These are phyloP conservation scores for Charina bottae DNA, from an alignment of 2,113 vertebrate species.

Conservation along the genomic window DNA sequence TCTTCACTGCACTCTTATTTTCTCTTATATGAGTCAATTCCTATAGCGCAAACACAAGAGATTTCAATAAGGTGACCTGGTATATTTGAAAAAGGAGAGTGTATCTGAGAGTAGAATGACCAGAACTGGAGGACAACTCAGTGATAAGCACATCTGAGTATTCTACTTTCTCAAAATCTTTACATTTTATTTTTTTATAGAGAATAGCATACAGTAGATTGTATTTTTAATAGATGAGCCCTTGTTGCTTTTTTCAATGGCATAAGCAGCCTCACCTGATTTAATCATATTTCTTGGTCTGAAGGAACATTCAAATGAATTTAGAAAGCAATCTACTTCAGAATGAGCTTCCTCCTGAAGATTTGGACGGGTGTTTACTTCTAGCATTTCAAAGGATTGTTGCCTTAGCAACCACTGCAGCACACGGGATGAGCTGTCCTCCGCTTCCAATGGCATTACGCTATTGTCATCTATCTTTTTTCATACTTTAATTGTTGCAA, in stretches of 20 bases:
- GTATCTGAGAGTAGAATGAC: background rate
- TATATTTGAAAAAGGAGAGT: background rate
- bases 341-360: background rate
- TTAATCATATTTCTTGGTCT: background rate
- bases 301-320: background rate
- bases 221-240: background rate
- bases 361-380: conserved; percentile 8
- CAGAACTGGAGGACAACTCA: background rate
- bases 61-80: background rate
- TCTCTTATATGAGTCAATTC: conserved; percentile 3
- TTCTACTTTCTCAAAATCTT: background rate
- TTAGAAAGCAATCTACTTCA: background rate
- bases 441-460: background rate
- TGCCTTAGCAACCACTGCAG: conserved; percentile 30
- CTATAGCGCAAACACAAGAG: background rate
- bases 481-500: background rate
- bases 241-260: background rate
- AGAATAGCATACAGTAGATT: background rate
- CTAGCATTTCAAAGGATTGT: conserved; percentile 19
- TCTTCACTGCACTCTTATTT: background rate
- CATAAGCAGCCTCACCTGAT: background rate
- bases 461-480: background rate
- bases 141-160: background rate
- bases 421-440: conserved; percentile 2
- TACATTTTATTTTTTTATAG: background rate